Conservation (phyloP, 2,888 invertebrate species). For the Drosophila imparisetae region DNA sequence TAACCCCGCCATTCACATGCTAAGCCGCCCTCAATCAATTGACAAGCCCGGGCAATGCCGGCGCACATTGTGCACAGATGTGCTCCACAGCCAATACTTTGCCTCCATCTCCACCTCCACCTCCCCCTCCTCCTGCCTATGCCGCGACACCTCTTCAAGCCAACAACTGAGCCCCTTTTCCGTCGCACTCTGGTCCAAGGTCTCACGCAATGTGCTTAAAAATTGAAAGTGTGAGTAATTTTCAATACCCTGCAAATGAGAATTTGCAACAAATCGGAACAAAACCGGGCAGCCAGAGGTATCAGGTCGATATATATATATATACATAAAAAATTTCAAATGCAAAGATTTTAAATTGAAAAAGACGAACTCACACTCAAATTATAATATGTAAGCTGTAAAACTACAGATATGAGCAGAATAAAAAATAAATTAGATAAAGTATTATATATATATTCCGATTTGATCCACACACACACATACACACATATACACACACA, state of each 20-base stretch:
- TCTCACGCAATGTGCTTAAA: constrained; percentile 45
- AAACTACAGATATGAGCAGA: neutral
- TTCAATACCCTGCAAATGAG: constrained; percentile 1
- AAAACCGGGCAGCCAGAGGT: neutral
- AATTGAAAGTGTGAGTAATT: constrained; percentile 50
- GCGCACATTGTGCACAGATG: constrained; percentile 15
- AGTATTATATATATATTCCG: neutral
- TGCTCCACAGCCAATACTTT: constrained; percentile 4
- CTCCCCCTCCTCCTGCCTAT: neutral
- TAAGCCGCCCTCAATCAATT: constrained; percentile 71
- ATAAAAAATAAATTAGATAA: neutral
- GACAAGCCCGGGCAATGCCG: constrained; percentile 8
- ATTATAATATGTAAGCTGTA: neutral
- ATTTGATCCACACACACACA: neutral
- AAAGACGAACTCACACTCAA: neutral
- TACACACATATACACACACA: neutral
- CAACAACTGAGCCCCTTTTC: neutral
- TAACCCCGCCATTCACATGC: constrained; percentile 67
- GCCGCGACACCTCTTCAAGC: neutral
- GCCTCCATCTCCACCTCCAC: neutral
- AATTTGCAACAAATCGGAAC: neutral
- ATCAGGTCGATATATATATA: neutral
- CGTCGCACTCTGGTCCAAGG: constrained; percentile 26
- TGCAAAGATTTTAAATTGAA: neutral
- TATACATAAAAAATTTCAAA: neutral